Base-by-base conservation (phyloP, 2,888 invertebrate genomes). In the Strigamia transsilvanica region DNA sequence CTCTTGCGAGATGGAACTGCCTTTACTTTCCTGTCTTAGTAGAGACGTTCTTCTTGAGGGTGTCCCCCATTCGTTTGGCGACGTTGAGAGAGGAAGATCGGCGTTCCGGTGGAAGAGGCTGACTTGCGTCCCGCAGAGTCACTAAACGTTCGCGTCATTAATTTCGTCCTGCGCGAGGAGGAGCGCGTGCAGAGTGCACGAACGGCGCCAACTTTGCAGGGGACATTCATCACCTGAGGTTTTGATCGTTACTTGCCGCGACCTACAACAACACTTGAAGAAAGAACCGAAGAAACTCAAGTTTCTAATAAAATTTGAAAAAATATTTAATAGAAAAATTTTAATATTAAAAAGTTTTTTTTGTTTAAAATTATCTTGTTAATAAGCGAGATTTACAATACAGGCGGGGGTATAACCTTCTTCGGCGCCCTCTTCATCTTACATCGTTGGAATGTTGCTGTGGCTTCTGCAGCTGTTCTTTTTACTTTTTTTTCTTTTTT, bases 81-180 rank as follows among this genome's bases (percentile, higher is more conserved):
- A 73, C 73, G 73, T 32, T 32, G 73, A 15, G 32, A 15, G 73
- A 73, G 73, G 73, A 73, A 27, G 73, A 73, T 73, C 73, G 73
- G 73, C 73, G 73, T 73, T 73, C 73, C 73, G 73, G 73, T 73
- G 73, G 73, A 73, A 73, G 73, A 73, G 41, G 41, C 66, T 38
- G 81, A 56, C 73, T 41, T 61, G 42, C 42, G 46, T 78, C 82
- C 82, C 82, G 78, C 78, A 34, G 82, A 73, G 82, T 78, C 82
- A 77, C 82, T 82, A 82, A 82, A 82, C 82, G 82, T 32, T 82
- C 82, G 82, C 82, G 78, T 82, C 82, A 82, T 82, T 78, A 82
- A 82, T 82, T 81, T 81, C 81, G 61, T 61, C 51, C 81, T n/a
- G 73, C 81, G 34, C 81, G 81, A 81, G 66, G 73, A 56, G 51